Conservation (phyloP, 1,140 invertebrate species). For the Sarcophaga peregrina region DNA sequence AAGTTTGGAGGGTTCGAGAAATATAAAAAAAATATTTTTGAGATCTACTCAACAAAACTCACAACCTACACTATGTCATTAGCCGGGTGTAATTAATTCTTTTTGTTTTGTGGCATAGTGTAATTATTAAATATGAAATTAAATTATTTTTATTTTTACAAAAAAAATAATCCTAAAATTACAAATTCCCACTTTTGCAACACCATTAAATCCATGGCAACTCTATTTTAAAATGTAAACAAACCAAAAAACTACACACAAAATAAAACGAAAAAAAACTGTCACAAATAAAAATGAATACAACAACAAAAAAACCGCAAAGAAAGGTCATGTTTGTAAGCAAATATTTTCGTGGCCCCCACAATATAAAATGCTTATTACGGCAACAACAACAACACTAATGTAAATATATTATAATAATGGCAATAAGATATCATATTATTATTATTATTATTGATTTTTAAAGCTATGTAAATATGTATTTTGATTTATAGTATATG, state of each 20-base stretch:
- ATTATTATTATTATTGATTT: too few relatives aligned
- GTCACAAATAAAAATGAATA: background rate
- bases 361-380: background rate
- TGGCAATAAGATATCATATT: too few relatives aligned
- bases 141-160: background rate
- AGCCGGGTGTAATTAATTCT: too few relatives aligned
- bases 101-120: too few relatives aligned
- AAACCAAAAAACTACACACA: background rate
- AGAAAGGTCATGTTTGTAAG: conserved; percentile 1
- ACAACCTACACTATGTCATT: too few relatives aligned
- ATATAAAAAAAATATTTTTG: too few relatives aligned
- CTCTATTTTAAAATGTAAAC: background rate
- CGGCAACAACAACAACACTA: background rate
- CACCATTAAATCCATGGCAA: background rate
- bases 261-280: background rate
- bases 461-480: too few relatives aligned
- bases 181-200: background rate
- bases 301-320: background rate
- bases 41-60: too few relatives aligned
- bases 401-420: background rate
- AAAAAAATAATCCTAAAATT: background rate
- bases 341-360: background rate
- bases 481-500: too few relatives aligned
- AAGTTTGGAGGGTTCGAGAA: too few relatives aligned
- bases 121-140: background rate